Evolutionary conservation across 2,888 invertebrate species (phyloP).

Genomic region (Oxytorus armatus): DNA sequence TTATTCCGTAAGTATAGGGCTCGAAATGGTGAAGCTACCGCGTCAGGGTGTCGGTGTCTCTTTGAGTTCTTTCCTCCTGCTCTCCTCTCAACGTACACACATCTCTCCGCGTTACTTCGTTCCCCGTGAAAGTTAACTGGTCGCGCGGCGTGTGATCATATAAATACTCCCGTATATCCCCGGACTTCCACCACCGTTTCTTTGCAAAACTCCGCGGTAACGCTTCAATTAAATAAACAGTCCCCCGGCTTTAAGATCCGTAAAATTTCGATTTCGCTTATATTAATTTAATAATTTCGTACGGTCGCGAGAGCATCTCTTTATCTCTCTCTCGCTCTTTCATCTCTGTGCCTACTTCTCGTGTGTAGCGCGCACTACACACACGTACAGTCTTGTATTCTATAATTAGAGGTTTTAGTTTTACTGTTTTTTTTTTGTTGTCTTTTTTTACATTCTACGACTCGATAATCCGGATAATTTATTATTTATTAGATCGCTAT

Average conservation of each 20-base stretch:
- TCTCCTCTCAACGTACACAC: constrained; percentile 21
- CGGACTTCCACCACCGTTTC: no score
- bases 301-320: constrained; percentile 47
- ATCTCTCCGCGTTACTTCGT: constrained; percentile 25
- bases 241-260: constrained; percentile 67
- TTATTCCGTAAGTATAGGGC: constrained; percentile 76
- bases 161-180: no score
- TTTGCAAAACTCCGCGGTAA: constrained; percentile 50
- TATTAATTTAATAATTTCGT: constrained; percentile 69
- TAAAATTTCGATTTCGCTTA: constrained; percentile 74
- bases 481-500: background rate
- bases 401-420: constrained; percentile 12
- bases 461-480: constrained; percentile 16
- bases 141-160: no score
- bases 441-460: background rate
- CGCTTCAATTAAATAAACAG: constrained; percentile 78
- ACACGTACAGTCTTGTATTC: background rate
- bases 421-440: background rate
- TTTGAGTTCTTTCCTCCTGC: constrained; percentile 69
- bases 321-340: background rate
- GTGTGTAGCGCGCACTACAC: no score
- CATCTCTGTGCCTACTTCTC: no score
- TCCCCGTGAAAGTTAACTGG: constrained; percentile 31
- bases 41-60: constrained; percentile 76
- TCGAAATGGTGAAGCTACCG: constrained; percentile 70